Percentiles rank a stretch among this genome's conserved stretches.
These are phyloP conservation scores for Spea hammondii DNA, from an alignment of 2,797 vertebrate species.

Conservation along the genomic window DNA sequence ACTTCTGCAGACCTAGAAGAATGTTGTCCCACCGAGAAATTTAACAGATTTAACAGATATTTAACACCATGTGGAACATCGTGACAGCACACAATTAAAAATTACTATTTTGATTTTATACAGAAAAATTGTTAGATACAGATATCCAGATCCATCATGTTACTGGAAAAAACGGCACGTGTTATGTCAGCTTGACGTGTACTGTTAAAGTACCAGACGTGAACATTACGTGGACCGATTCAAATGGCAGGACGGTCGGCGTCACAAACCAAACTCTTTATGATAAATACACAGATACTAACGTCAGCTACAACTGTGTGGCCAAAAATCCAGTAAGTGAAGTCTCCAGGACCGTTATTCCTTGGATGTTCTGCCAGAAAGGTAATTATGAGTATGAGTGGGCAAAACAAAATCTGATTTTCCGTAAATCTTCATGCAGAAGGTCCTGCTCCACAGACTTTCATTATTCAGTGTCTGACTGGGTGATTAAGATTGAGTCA, in stretches of 20 bases:
- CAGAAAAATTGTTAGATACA: background rate
- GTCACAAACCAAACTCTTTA: background rate
- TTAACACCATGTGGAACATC: too few species aligned
- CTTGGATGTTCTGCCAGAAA: background rate
- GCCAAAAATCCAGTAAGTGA: background rate
- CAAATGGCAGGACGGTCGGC: conserved; percentile 22
- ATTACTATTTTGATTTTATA: too few species aligned
- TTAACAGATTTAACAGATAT: too few species aligned
- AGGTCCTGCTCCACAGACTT: too few species aligned
- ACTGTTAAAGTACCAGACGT: conserved; percentile 21
- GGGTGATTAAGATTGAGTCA: too few species aligned
- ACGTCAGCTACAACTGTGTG: conserved; percentile 49
- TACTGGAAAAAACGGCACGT: conserved; percentile 36
- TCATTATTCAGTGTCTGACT: too few species aligned
- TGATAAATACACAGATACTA: background rate
- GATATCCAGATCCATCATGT: conserved; percentile 6
- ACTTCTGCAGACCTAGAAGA: too few species aligned
- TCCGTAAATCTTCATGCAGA: too few species aligned
- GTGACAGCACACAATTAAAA: too few species aligned
- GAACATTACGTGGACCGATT: conserved; percentile 16
- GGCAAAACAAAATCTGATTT: too few species aligned
- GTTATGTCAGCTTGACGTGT: conserved; percentile 53
- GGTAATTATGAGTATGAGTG: background rate
- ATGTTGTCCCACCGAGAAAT: too few species aligned
- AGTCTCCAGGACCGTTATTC: background rate